Evolutionary conservation across 2,113 vertebrate genomes (phyloP).

Genomic region (Rhipidura dahli): DNA sequence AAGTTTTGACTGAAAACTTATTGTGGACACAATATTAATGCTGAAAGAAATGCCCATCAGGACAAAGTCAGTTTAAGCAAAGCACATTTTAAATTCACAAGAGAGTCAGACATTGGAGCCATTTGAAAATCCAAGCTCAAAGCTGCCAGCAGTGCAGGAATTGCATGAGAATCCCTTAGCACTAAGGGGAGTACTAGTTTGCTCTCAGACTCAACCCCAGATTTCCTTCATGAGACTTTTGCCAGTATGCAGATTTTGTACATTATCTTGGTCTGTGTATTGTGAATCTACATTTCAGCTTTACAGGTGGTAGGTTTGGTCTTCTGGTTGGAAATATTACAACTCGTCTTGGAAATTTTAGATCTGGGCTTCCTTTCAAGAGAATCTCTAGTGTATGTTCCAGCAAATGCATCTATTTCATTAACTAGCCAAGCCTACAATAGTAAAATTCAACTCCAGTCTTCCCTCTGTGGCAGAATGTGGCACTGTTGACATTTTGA

Average conservation of each 20-base stretch:
- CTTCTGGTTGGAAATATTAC: not conserved
- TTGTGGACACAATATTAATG: not conserved
- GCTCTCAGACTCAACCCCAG: not conserved
- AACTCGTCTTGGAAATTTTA: not conserved
- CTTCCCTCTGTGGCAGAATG: not conserved
- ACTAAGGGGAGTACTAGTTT: not conserved
- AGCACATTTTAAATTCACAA: not conserved
- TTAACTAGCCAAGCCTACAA: not conserved
- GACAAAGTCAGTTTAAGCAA: not conserved
- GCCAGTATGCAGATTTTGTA: not conserved
- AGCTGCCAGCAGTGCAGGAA: not conserved
- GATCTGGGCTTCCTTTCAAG: constrained; percentile 14
- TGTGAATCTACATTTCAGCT: not conserved
- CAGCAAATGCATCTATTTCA: not conserved
- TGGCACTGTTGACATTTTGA: not conserved
- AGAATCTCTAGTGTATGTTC: not conserved
- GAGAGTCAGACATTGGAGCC: not conserved
- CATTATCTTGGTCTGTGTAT: not conserved
- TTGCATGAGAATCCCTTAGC: not conserved
- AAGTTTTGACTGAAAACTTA: not conserved
- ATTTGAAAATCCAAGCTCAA: not conserved
- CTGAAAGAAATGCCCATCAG: not conserved
- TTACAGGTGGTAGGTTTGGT: not conserved
- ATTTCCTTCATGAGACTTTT: not conserved
- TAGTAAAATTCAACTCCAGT: not conserved